phyloP scores from a whole-genome alignment of 2,113 vertebrate species.

The Onychorhynchus coronatus region DNA sequence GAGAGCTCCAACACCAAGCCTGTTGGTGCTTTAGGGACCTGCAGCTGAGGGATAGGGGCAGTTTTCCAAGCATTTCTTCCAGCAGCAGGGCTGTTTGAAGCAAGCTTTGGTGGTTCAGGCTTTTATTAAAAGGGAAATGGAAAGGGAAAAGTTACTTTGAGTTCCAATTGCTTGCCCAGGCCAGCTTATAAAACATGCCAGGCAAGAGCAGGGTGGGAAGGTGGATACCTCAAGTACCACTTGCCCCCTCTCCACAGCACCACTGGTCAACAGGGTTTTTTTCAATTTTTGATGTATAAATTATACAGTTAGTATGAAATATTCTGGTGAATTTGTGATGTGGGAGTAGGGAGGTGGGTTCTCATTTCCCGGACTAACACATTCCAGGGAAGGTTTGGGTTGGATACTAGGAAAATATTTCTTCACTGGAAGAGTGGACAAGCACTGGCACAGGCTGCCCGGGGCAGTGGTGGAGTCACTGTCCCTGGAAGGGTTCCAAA shows the following conservation, averaged over 20 bases:
- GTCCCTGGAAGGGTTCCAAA: background rate
- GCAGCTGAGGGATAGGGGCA: background rate
- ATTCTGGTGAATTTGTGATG: accelerated
- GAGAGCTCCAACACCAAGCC: background rate
- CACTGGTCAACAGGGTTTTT: background rate
- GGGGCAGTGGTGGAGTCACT: background rate
- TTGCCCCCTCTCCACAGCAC: background rate
- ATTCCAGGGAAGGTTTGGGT: background rate
- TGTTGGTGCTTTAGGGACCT: background rate
- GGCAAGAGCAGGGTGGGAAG: background rate
- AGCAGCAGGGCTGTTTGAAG: background rate
- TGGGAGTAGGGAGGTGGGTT: background rate
- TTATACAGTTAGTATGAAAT: background rate
- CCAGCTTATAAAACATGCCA: accelerated
- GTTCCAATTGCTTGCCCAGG: background rate
- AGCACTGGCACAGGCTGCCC: background rate
- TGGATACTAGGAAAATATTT: background rate
- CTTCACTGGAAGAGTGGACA: background rate
- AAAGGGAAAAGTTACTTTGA: background rate
- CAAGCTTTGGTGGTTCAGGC: background rate
- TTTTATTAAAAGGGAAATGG: background rate
- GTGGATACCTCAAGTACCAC: background rate
- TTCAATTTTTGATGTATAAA: background rate
- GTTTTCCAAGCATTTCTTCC: background rate
- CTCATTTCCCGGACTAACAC: background rate